phyloP scores from a whole-genome alignment of 1,140 invertebrate species.

The Coenobita brevimanus region DNA sequence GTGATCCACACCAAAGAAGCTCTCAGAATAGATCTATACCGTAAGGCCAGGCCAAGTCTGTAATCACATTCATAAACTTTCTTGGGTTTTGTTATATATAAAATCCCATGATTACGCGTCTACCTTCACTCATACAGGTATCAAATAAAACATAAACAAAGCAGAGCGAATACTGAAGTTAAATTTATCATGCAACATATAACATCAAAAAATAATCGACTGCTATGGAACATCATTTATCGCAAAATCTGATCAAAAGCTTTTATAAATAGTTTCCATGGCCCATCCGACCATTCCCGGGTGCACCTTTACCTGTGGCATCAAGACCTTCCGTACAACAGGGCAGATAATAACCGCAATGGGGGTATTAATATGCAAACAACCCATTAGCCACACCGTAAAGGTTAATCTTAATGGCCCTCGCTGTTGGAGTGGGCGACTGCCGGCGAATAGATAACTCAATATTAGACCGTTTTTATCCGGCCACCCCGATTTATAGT shows the following conservation, averaged over 20 bases:
- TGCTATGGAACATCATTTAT: background rate
- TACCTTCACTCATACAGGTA: too few relatives aligned
- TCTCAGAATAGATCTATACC: too few relatives aligned
- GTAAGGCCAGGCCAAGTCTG: too few relatives aligned
- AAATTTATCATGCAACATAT: too few relatives aligned
- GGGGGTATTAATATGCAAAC: conserved; percentile 43
- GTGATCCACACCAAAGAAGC: background rate
- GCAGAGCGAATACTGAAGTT: too few relatives aligned
- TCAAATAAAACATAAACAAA: too few relatives aligned
- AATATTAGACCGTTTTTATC: conserved; percentile 35
- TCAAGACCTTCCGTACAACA: conserved; percentile 31
- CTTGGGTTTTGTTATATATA: too few relatives aligned
- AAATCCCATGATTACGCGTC: too few relatives aligned
- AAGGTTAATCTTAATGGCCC: conserved; percentile 54
- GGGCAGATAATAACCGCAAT: conserved; percentile 32
- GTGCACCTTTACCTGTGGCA: conserved; percentile 19
- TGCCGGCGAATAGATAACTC: conserved; percentile 46
- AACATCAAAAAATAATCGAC: too few relatives aligned
- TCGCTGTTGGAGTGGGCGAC: conserved; percentile 47
- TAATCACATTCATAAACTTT: too few relatives aligned
- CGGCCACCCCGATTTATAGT: conserved; percentile 22
- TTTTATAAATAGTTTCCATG: background rate
- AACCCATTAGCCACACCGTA: conserved; percentile 53
- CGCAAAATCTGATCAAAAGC: too few relatives aligned
- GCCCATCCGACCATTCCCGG: too few relatives aligned